Percentiles rank a stretch among this genome's conserved stretches.
Conservation (phyloP, 2,888 invertebrate genomes). For the Salticus scenicus region DNA sequence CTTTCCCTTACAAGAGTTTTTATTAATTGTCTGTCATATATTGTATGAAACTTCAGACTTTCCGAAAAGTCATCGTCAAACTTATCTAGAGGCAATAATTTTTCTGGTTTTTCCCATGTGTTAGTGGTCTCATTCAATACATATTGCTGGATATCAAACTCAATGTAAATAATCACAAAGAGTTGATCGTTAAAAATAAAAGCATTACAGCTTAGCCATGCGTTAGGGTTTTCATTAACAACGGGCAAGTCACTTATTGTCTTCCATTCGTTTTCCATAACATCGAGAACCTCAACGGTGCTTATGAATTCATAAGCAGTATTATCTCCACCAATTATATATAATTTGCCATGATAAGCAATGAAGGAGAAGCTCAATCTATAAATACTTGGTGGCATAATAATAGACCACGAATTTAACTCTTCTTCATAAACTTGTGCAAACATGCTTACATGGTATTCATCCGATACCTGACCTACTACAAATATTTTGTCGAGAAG, state of each 20-base stretch:
- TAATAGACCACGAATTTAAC: neutral
- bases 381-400: slow-evolving; percentile 2
- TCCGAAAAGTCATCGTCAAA: too few species aligned
- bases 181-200: too few species aligned
- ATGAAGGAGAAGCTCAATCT: slow-evolving; percentile 22
- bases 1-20: too few species aligned
- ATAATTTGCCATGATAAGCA: neutral
- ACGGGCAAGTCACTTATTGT: slow-evolving; percentile 21
- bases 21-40: too few species aligned
- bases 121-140: too few species aligned
- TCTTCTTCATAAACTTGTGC: slow-evolving; percentile 29
- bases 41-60: too few species aligned
- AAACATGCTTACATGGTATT: slow-evolving; percentile 29
- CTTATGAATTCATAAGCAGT: neutral
- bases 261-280: neutral
- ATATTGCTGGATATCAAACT: too few species aligned
- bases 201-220: too few species aligned
- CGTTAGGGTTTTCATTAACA: too few species aligned
- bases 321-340: slow-evolving; percentile 25
- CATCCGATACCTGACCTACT: slow-evolving; percentile 10
- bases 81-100: too few species aligned
- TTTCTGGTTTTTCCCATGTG: too few species aligned
- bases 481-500: slow-evolving; percentile 25
- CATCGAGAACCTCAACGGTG: slow-evolving; percentile 28
- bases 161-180: too few species aligned